A percentile compares a stretch with the other conserved stretches of the same genome.
phyloP scores from a whole-genome alignment of 2,888 invertebrate species.

The Eupithecia vulgata region DNA sequence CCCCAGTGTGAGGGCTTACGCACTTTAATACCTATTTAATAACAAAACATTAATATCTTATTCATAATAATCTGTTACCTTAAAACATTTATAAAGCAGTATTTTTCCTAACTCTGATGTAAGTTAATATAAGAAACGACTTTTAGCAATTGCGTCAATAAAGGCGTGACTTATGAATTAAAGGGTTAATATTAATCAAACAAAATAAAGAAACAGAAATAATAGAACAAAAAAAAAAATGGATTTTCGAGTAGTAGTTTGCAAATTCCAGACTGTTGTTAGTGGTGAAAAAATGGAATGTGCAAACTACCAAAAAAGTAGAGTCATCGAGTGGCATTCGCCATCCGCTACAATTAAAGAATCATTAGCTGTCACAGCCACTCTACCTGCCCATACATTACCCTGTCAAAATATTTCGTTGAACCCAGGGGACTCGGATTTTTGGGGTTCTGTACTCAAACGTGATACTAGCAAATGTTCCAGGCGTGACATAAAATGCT shows the following conservation, averaged over 20 bases:
- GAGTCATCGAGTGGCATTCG: conserved; percentile 38
- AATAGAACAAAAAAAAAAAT: too few relatives aligned
- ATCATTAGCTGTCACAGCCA: conserved; percentile 71
- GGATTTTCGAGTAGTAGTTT: background rate
- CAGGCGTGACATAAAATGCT: background rate
- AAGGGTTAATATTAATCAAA: background rate
- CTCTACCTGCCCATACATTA: conserved; percentile 77
- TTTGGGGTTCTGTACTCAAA: conserved; percentile 11
- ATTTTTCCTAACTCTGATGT: background rate
- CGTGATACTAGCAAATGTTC: background rate
- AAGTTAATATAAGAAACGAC: background rate
- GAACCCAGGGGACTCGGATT: conserved; percentile 44
- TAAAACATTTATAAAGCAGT: background rate
- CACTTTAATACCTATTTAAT: too few relatives aligned
- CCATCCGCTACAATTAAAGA: conserved; percentile 63
- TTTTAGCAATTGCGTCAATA: too few relatives aligned
- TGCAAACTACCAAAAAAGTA: conserved; percentile 25
- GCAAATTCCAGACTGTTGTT: background rate
- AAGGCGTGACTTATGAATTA: background rate
- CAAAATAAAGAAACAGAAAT: background rate
- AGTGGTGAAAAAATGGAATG: conserved; percentile 20
- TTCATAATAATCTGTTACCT: too few relatives aligned
- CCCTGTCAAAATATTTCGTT: conserved; percentile 82
- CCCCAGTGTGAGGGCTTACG: too few relatives aligned
- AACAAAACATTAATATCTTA: too few relatives aligned